A percentile compares a stretch with the other conserved stretches of the same genome.
phyloP scores from a whole-genome alignment of 2,113 vertebrate species.

The Pogonocichla stellata region DNA sequence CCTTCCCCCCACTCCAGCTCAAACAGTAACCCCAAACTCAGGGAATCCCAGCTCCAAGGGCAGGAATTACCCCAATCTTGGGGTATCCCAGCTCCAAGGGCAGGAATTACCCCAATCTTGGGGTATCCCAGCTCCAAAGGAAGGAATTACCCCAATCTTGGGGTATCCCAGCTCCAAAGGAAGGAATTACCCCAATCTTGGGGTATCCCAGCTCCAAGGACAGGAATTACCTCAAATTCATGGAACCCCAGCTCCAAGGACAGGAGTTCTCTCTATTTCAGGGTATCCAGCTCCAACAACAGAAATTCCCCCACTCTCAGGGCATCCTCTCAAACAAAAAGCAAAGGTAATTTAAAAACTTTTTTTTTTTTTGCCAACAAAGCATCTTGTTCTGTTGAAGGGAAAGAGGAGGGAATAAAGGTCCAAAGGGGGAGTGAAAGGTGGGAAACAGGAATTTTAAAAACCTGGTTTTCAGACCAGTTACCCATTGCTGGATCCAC shows the following conservation, averaged over 20 bases:
- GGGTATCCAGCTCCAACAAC: background rate
- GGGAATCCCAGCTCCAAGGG: background rate
- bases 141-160: background rate
- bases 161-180: background rate
- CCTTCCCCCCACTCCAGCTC: background rate
- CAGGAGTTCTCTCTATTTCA: background rate
- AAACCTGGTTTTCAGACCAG: background rate
- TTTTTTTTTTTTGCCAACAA: constrained; percentile 22
- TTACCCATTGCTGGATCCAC: constrained; percentile 16
- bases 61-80: background rate
- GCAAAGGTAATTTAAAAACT: constrained; percentile 11
- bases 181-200: fast-evolving
- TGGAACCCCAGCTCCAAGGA: background rate
- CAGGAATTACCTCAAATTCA: fast-evolving
- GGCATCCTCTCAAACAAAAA: constrained; percentile 7
- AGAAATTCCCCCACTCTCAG: background rate
- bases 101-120: background rate
- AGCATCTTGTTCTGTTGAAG: constrained; percentile 42
- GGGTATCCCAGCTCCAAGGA: background rate
- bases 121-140: background rate
- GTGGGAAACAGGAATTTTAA: background rate
- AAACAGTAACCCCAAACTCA: fast-evolving
- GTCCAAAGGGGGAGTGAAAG: constrained; percentile 9
- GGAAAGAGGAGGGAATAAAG: constrained; percentile 32
- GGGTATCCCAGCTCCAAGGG: background rate